These are phyloP conservation scores for Chaetorhynchus papuensis DNA, from an alignment of 2,113 vertebrate genomes.

Conservation along the genomic window DNA sequence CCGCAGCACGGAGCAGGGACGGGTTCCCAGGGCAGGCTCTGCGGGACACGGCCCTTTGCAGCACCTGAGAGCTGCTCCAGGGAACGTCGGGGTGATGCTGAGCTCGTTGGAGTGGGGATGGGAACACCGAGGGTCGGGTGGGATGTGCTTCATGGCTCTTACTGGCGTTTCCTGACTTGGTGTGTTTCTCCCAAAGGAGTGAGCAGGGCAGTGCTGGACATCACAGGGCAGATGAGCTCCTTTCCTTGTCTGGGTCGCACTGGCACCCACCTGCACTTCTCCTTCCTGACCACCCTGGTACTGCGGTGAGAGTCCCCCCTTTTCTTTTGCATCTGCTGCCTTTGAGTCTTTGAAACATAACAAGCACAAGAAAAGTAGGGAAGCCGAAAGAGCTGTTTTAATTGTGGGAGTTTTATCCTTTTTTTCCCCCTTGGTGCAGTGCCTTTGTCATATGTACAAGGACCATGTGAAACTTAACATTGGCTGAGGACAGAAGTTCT, in stretches of 20 bases:
- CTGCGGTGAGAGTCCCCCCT: not conserved
- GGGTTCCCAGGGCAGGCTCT: not conserved
- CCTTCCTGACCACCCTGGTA: not conserved
- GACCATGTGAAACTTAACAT: not conserved
- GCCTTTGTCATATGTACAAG: not conserved
- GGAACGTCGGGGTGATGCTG: not conserved
- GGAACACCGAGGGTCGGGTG: not conserved
- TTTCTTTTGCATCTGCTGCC: not conserved
- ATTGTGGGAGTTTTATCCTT: not conserved
- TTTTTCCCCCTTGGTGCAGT: rapidly evolving
- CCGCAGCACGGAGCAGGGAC: not conserved
- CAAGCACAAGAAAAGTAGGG: not conserved
- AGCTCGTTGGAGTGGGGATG: not conserved
- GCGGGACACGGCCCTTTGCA: not conserved
- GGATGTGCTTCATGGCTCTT: rapidly evolving
- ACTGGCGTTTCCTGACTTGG: not conserved
- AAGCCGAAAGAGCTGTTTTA: not conserved
- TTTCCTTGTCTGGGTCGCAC: not conserved
- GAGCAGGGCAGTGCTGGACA: not conserved
- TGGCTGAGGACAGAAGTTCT: not conserved
- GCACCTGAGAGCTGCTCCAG: not conserved
- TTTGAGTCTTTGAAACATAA: not conserved
- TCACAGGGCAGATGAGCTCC: not conserved
- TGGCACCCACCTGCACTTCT: not conserved
- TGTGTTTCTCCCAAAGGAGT: not conserved